Base-by-base conservation (phyloP, 2,113 vertebrate species). In the Planiliza haematocheilus region DNA sequence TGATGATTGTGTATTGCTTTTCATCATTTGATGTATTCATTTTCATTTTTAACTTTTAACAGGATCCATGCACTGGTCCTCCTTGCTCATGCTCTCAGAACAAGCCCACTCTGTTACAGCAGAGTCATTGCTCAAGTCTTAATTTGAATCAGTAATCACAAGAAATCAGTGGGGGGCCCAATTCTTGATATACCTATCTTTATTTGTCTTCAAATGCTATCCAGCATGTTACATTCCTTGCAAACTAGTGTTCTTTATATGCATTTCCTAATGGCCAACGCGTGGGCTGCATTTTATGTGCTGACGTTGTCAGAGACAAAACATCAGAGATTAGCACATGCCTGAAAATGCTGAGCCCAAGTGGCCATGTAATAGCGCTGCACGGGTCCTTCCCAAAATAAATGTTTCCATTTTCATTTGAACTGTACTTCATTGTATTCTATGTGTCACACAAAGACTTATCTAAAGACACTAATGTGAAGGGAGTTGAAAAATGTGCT, bases 261-360 rank as follows among this genome's bases (percentile, higher is more conserved):
- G 43, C 20, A 36, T 57, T 17, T 24, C 18, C 49, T 70, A 57
- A 69, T 74, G 65, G 64, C 20, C 46, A 43, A 58, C 48, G 39
- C 14, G 1, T 50, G 11, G 14, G 38, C 13, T 55, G 37, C 7
- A 1, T 52, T 59, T 34, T 50, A 41, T 70, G 46, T 37, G 41
- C 48, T 41, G 37, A 59, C 14, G 34, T 55, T 17, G 38, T 48
- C 6, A 10, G 41, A 64, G 13, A 57, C 50, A 55, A 57, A 68
- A 59, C 39, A 34, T 38, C 12, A 14, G 60, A 53, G 51, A 56
- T 53, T 17, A 48, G 59, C 42, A 51, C 3, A 1, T 7, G 34
- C 37, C 11, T 50, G 1, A 53, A 57, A 69, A 42, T n/a, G 52
- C 30, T 45, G 34, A 70, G 74, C 14, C 12, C 41, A 65, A 66